These are phyloP conservation scores for Axinella damicornis DNA, from an alignment of 37 sponge, comb jelly and placozoan species.

Conservation along the genomic window DNA sequence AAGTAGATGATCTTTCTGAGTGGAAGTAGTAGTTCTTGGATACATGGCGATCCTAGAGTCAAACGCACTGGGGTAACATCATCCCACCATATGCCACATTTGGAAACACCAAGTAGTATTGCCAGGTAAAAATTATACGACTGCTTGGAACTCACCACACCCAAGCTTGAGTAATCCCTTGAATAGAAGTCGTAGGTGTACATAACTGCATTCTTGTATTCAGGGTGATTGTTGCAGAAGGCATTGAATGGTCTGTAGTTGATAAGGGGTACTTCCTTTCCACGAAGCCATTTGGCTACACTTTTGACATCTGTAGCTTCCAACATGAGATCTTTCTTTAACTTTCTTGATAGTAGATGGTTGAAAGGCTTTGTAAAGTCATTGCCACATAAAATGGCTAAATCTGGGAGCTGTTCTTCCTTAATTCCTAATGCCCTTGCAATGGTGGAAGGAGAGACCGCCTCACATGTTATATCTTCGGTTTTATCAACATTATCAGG, in stretches of 20 bases:
- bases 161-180: no score
- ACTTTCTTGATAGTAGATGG: background rate
- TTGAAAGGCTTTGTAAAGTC: slow-evolving; percentile 17
- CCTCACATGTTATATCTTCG: slow-evolving; percentile 1
- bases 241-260: background rate
- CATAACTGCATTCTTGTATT: background rate
- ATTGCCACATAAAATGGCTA: slow-evolving; percentile 70
- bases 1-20: slow-evolving; percentile 20
- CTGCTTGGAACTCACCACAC: no score
- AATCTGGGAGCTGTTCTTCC: slow-evolving; percentile 22
- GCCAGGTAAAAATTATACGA: no score
- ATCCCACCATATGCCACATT: background rate
- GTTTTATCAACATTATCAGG: background rate
- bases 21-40: slow-evolving; percentile 8
- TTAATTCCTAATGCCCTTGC: slow-evolving; percentile 13
- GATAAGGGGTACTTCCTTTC: background rate
- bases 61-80: slow-evolving; percentile 1
- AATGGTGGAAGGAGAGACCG: background rate
- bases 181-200: background rate
- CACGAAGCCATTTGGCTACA: slow-evolving; percentile 7
- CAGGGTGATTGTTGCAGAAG: slow-evolving; percentile 4
- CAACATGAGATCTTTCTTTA: background rate
- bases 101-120: background rate
- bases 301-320: background rate
- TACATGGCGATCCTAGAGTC: slow-evolving; percentile 6